Conservation (phyloP, 1,140 invertebrate species). For the Microplitis mediator region DNA sequence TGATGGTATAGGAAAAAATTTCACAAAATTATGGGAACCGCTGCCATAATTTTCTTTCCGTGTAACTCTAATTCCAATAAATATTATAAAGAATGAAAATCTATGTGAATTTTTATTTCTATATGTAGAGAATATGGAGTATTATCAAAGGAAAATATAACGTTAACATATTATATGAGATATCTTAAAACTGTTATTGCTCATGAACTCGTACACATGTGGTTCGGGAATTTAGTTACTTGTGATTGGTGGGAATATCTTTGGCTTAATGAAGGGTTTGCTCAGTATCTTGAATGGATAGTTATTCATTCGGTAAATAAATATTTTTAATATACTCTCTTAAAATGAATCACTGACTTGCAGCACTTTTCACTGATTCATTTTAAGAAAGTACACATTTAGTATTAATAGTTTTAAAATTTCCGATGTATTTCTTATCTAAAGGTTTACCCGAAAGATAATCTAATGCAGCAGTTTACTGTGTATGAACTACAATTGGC, state of each 20-base stretch:
- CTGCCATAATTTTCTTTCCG: too few relatives aligned
- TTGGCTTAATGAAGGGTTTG: slow-evolving; percentile 77
- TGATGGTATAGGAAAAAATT: too few relatives aligned
- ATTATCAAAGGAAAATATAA: slow-evolving; percentile 78
- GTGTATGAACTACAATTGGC: slow-evolving; percentile 60
- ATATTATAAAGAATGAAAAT: too few relatives aligned
- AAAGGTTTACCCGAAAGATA: slow-evolving; percentile 46
- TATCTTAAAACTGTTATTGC: slow-evolving; percentile 79
- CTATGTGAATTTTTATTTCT: background rate
- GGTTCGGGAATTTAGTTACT: slow-evolving; percentile 79
- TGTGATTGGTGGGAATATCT: slow-evolving; percentile 72
- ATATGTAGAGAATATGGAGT: slow-evolving; percentile 79
- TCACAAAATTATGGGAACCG: too few relatives aligned
- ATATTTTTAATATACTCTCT: too few relatives aligned
- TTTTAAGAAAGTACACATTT: too few relatives aligned
- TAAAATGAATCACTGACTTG: too few relatives aligned
- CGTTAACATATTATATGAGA: slow-evolving; percentile 71
- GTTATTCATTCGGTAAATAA: slow-evolving; percentile 32
- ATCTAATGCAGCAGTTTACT: slow-evolving; percentile 48
- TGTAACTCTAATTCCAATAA: too few relatives aligned
- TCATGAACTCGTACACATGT: slow-evolving; percentile 88
- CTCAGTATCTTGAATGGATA: slow-evolving; percentile 65
- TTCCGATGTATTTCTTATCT: background rate
- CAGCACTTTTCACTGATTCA: too few relatives aligned
- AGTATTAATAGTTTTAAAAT: background rate